A percentile compares a stretch with the other conserved stretches of the same genome.
Conservation (phyloP, 2,113 vertebrate species). For the Neodon shergylaensis region DNA sequence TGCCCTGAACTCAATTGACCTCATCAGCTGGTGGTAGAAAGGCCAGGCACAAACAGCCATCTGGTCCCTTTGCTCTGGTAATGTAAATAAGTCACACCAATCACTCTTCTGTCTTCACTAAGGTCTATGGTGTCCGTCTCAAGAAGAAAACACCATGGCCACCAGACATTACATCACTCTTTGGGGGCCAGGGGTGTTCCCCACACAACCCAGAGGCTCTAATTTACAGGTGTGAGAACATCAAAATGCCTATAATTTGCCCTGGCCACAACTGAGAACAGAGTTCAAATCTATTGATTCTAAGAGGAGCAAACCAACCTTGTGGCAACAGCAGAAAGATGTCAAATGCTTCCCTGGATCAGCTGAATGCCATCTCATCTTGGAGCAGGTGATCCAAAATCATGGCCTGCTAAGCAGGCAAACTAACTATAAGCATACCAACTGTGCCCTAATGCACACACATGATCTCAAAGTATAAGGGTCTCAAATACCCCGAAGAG, state of each 20-base stretch:
- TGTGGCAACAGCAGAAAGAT: not conserved
- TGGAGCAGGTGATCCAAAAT: not conserved
- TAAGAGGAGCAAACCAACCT: not conserved
- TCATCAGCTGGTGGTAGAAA: not conserved
- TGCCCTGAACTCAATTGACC: not conserved
- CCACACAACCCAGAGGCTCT: not conserved
- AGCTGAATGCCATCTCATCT: not conserved
- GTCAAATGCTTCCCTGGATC: not conserved
- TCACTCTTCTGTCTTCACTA: not conserved
- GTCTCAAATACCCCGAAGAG: not conserved
- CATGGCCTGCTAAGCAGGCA: fast-evolving
- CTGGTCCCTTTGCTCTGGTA: not conserved
- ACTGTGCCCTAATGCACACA: not conserved
- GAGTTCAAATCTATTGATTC: not conserved
- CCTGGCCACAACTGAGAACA: not conserved
- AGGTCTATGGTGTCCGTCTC: not conserved
- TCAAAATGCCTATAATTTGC: not conserved
- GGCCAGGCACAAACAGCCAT: not conserved
- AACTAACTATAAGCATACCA: not conserved
- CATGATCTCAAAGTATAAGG: not conserved
- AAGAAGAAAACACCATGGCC: not conserved
- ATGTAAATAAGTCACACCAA: not conserved
- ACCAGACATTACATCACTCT: constrained; percentile 34
- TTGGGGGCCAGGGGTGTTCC: not conserved
- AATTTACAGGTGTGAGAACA: constrained; percentile 28